These are phyloP conservation scores for Uropsilus gracilis DNA, from an alignment of 2,113 vertebrate genomes.

Conservation along the genomic window DNA sequence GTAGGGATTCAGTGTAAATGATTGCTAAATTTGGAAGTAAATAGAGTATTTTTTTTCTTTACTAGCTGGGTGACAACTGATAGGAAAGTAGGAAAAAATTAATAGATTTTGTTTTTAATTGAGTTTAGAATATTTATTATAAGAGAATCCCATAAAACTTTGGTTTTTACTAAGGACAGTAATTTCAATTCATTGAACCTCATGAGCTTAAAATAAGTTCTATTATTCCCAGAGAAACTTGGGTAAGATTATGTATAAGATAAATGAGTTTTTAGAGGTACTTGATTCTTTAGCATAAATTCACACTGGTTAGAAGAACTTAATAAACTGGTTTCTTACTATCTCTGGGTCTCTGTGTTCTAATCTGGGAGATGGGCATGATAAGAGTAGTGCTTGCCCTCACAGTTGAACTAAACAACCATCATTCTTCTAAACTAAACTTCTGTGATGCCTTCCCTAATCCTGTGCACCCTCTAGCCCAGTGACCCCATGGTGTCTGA, in stretches of 20 bases:
- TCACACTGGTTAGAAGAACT: neutral
- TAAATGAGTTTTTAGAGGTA: slow-evolving; percentile 31
- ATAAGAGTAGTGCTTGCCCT: neutral
- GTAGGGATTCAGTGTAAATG: neutral
- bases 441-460: neutral
- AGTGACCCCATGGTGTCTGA: neutral
- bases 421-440: no score
- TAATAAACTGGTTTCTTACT: neutral
- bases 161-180: neutral
- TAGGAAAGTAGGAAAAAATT: neutral
- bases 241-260: slow-evolving; percentile 18
- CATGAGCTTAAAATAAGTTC: neutral
- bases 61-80: neutral
- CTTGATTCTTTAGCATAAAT: neutral
- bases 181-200: slow-evolving; percentile 27
- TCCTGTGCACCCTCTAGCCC: neutral
- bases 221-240: neutral
- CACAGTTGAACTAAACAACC: neutral
- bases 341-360: slow-evolving; percentile 18
- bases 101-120: neutral
- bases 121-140: neutral
- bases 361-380: slow-evolving; percentile 6
- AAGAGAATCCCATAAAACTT: slow-evolving; percentile 21
- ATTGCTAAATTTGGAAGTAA: slow-evolving; percentile 14
- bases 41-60: neutral